Evolutionary conservation across 1,140 invertebrate species (phyloP), one percentile per base, ranked within the genome.

Genomic region (Eriosoma lanigerum): DNA sequence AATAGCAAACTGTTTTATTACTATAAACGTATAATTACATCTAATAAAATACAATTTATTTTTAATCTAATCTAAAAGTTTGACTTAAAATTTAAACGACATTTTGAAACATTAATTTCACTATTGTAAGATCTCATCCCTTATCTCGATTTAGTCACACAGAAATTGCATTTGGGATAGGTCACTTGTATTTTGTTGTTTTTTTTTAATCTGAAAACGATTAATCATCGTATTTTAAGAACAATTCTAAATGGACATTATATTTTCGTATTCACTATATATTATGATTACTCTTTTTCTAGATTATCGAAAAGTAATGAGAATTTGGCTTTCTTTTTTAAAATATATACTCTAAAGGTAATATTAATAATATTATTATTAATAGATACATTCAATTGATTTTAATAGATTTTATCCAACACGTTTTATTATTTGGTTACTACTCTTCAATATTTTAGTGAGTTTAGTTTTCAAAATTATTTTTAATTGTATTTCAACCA

Each of bases 31-130:
- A 38, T 38, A 38, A 3, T 38, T 38, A 38, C 21, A 21, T 50
- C 10, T 24, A 50, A 70, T 70, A 70, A 70, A 50, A 48, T 50
- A 50, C 66, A 24, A 46, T 66, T 66, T 44, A 32, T 66, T 44
- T 44, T 13, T 3, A 21, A 17, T 66, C 21, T 3, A 54, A 54
- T 26, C 1, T 12, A n/a, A 54, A 54, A 62, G 26, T 62, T 62
- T 26, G 38, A 44, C 26, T 60, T 44, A 70, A 72, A 72, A 68
- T 8, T 17, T 50, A 52, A 48, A 52, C 8, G 68, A 44, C 46
- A 72, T 72, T 72, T 72, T 17, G 24, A 17, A 50, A 72, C 68
- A 72, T 52, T 52, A 70, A 70, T 70, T 70, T 70, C 46, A 50
- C 44, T 26, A 21, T 26, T 26, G 15, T 38, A 38, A 3, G 32